A percentile compares a stretch with the other conserved stretches of the same genome.
Evolutionary conservation across 2,888 invertebrate genomes (phyloP).

Genomic region (Hofmannophila pseudospretella): DNA sequence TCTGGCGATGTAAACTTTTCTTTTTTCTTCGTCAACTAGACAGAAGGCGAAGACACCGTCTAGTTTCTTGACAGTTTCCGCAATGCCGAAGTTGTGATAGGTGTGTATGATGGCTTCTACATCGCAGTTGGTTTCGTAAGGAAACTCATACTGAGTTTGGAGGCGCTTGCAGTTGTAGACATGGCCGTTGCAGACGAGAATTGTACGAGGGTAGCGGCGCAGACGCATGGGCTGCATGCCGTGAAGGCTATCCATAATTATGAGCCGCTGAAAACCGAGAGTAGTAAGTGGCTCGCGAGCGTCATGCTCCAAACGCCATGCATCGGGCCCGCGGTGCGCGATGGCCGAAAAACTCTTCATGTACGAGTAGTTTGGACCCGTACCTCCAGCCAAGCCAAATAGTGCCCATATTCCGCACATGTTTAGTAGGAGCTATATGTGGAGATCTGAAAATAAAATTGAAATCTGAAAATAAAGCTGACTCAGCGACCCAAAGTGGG

Average conservation of each 20-base stretch:
- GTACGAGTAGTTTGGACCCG: slow-evolving; percentile 74
- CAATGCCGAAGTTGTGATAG: slow-evolving; percentile 82
- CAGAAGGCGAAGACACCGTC: slow-evolving; percentile 92
- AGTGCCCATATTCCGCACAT: slow-evolving; percentile 91
- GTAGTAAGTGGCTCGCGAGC: slow-evolving; percentile 79
- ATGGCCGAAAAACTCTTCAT: slow-evolving; percentile 81
- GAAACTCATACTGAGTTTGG: slow-evolving; percentile 76
- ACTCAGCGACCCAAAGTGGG: no score
- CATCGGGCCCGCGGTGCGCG: slow-evolving; percentile 85
- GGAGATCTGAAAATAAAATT: no score
- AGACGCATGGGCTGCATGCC: slow-evolving; percentile 89
- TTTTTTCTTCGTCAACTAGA: slow-evolving; percentile 83
- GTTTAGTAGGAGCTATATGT: no score
- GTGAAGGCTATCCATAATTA: slow-evolving; percentile 84
- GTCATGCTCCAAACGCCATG: slow-evolving; percentile 85
- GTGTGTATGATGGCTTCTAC: slow-evolving; percentile 85
- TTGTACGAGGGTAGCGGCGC: slow-evolving; percentile 80
- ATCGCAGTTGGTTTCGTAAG: slow-evolving; percentile 84
- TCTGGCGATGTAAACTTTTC: slow-evolving; percentile 82
- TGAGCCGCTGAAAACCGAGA: slow-evolving; percentile 83
- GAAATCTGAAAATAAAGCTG: no score
- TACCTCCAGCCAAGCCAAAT: slow-evolving; percentile 79
- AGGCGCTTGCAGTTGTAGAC: slow-evolving; percentile 86
- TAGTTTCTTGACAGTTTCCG: slow-evolving; percentile 81
- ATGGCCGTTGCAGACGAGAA: slow-evolving; percentile 89